Evolutionary conservation across 2,797 vertebrate species (phyloP).

Genomic region (Anguilla marmorata): DNA sequence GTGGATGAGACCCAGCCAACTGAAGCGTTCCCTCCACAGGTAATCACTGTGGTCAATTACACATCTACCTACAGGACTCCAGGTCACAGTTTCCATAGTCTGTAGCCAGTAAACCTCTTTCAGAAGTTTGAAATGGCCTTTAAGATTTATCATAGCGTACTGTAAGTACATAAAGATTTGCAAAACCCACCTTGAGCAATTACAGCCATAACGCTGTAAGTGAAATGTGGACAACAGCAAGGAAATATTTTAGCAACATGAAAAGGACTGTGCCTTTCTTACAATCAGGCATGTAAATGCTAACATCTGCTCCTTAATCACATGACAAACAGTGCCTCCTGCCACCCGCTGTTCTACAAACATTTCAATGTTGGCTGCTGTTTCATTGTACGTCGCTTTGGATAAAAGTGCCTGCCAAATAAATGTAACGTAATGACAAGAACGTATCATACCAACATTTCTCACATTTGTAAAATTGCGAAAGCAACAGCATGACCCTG

Average conservation of each 20-base stretch:
- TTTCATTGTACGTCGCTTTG: too few species aligned
- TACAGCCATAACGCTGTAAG: too few species aligned
- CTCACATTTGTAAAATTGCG: neutral
- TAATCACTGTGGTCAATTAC: neutral
- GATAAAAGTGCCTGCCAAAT: too few species aligned
- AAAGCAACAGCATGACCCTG: neutral
- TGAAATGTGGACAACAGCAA: too few species aligned
- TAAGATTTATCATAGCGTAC: too few species aligned
- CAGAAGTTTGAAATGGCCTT: too few species aligned
- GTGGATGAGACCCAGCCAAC: neutral
- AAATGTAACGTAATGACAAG: too few species aligned
- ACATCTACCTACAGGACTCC: neutral
- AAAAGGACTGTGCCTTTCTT: neutral
- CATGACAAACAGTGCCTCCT: neutral
- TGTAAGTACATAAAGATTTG: too few species aligned
- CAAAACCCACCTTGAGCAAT: too few species aligned
- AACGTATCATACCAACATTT: neutral
- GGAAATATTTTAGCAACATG: too few species aligned
- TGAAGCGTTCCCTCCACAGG: neutral
- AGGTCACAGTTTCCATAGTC: neutral
- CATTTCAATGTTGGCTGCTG: neutral
- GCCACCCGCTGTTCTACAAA: neutral
- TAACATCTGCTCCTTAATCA: neutral
- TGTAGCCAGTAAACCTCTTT: neutral
- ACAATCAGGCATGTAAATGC: neutral